Evolutionary conservation across 2,797 vertebrate genomes (phyloP).

Genomic region (Cynodonichthys magdalenae): DNA sequence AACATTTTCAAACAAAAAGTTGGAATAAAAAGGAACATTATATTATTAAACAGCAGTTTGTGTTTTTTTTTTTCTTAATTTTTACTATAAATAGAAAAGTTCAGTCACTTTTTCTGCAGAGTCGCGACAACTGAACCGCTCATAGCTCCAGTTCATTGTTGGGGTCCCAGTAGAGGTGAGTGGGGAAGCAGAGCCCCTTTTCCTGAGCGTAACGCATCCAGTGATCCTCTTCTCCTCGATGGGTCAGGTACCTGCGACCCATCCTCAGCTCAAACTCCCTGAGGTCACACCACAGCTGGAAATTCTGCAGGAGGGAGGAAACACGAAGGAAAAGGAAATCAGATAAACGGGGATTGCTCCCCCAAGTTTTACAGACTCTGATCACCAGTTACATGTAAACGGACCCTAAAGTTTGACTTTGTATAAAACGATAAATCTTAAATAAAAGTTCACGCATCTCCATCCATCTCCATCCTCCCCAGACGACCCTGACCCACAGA

Average conservation of each 20-base stretch:
- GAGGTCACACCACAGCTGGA: slow-evolving; percentile 83
- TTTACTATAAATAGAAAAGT: no score
- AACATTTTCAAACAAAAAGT: slow-evolving; percentile 51
- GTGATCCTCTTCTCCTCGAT: slow-evolving; percentile 66
- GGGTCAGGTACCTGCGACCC: slow-evolving; percentile 76
- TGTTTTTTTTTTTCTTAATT: slow-evolving; percentile 18
- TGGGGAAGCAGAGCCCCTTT: slow-evolving; percentile 62
- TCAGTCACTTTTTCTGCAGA: no score
- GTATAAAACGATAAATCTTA: no score
- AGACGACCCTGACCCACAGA: no score
- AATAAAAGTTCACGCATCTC: no score
- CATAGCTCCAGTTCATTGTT: slow-evolving; percentile 12
- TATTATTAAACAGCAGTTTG: slow-evolving; percentile 63
- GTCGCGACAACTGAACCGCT: not conserved
- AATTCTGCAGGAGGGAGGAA: slow-evolving; percentile 62
- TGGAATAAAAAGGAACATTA: slow-evolving; percentile 77
- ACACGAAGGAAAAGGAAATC: not conserved
- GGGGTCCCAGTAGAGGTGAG: slow-evolving; percentile 42
- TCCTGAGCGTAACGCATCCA: slow-evolving; percentile 68
- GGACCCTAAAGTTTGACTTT: no score
- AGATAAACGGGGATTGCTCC: no score
- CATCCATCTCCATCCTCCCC: no score
- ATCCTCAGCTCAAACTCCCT: slow-evolving; percentile 73
- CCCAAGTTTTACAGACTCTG: no score
- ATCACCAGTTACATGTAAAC: no score